Evolutionary conservation across 2,888 invertebrate genomes (phyloP), one percentile per base, ranked within the genome.

Genomic region (Phytoseiulus persimilis): DNA sequence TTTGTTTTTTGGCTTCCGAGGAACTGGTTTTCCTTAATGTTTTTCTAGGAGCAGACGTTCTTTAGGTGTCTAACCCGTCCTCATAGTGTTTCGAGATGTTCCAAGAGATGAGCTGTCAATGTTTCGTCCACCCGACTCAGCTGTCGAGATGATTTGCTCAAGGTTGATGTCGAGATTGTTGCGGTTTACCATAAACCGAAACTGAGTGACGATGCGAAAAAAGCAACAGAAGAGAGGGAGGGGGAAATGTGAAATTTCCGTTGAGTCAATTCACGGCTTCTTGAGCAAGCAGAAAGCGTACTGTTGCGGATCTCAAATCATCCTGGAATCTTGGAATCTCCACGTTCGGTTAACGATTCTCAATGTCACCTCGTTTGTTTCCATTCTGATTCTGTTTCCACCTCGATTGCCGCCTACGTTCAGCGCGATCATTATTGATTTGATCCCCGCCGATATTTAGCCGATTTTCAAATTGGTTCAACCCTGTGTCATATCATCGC

Each of bases 281-380:
- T 46, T 46, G n/a, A n/a, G n/a, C n/a, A n/a, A n/a, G n/a, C n/a
- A n/a, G 14, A 28, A 65, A 65, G 65, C 87, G 33, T n/a, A 87
- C 87, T 87, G 11, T 87, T 87, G 87, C 32, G 87, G 87, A 33
- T 87, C 87, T 65, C 65, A 65, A 65, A 65, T 65, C 65, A 65
- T 23, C 65, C 87, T 45, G 33, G 45, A 87, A 87, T 87, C 87
- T 87, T 87, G 87, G 87, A 87, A 39, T 87, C 87, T n/a, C 87
- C 87, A 87, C 87, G 31, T 32, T 45, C 45, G 87, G 87, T 87
- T 87, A 87, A n/a, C 23, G 65, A 65, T 65, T 28, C 18, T 65
- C 65, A 6, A 23, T 65, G 65, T 28, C 65, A 28, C 65, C 65
- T 65, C 65, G 65, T 23, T 23, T 65, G 28, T 65, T 65, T 28